Base-by-base conservation (phyloP, 2,113 vertebrate species). In the Dolichotis patagonum region DNA sequence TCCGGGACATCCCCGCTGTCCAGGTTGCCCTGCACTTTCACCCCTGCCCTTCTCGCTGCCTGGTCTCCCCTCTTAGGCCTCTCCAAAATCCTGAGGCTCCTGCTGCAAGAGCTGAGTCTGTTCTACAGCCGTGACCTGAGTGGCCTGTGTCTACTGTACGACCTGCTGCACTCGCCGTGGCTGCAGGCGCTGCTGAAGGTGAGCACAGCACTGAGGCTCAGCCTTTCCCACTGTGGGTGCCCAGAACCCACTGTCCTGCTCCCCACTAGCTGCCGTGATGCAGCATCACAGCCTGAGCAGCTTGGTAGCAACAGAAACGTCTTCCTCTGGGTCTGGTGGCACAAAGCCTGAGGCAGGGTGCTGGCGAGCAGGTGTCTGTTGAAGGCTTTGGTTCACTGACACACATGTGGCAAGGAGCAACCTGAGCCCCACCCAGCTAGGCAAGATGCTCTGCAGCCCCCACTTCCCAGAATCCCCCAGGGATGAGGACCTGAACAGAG, bases 181-280 rank as follows among this genome's bases (percentile, higher is more conserved):
- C 98, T 99, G 87, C 99, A 99, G 98, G 99, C 99, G 2, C 99
- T 99, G 96, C 98, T 99, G 2, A 99, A 99, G 99, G 99, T 99
- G 95, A 97, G 91, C 0, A 0, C 2, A 0, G 24, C 0, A 0
- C 19, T 13, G 3, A 8, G 9, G 7, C 69, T 7, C 7, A 5
- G 38, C 12, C 58, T 26, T 22, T 32, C 41, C 75, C 12, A 0
- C 67, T 32, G 6, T 1, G 28, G 12, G 13, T 30, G 16, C 17
- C 1, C 0, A 16, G 52, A 62, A 26, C 30, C 0, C 0, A 12
- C 17, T 19, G n/a, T 54, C 17, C 41, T 41, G 24, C 60, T 43
- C 38, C 9, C 1, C 30, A 11, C 49, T 14, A 32, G 43, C 43
- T 80, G 32, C 56, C 65, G 30, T n/a, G 43, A 82, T 69, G 65